Base-by-base conservation (phyloP, 2,888 invertebrate genomes). In the Congeria kusceri region DNA sequence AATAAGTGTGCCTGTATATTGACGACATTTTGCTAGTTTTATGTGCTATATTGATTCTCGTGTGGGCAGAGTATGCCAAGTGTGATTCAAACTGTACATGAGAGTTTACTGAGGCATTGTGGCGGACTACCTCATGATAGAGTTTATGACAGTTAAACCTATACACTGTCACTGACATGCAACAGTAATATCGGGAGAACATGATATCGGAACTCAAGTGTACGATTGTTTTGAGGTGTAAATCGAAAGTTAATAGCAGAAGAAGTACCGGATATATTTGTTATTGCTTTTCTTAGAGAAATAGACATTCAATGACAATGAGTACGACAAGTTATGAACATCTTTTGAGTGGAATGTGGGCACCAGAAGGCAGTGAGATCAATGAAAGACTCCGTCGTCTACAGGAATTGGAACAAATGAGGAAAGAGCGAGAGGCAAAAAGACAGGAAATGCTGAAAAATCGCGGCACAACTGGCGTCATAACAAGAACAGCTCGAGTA, bases 351-450 rank as follows among this genome's bases (percentile, higher is more conserved):
- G 71, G 68, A 9, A 75, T 80, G 79, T 80, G 79, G 79, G 83
- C 46, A 15, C 77, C 77, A 15, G 83, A 83, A 29, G 83, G 83
- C n/a, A 83, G 79, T 46, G 79, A 80, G 11, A 77, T 80, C 0
- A 79, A 68, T 68, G 67, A 74, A n/a, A 47, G 80, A 18, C 56
- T 83, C 20, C 47, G 77, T 44, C 73, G 65, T 44, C 39, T 83
- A 15, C 79, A 83, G 29, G 63, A 77, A 57, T 58, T 83, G 5
- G 79, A 83, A 49, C 27, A 57, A 32, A 67, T 80, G 74, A 57
- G 83, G 53, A 80, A 83, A 53, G 79, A 83, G 27, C 62, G 83
- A 29, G 79, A 79, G 56, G 64, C 74, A 7, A 63, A 61, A 47
- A 49, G 70, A 23, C 39, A 57, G 44, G 59, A 58, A 18, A 32